Percentiles rank a stretch among this genome's conserved stretches.
These are phyloP conservation scores for Melanocharis versteri DNA, from an alignment of 2,113 vertebrate genomes.

Conservation along the genomic window DNA sequence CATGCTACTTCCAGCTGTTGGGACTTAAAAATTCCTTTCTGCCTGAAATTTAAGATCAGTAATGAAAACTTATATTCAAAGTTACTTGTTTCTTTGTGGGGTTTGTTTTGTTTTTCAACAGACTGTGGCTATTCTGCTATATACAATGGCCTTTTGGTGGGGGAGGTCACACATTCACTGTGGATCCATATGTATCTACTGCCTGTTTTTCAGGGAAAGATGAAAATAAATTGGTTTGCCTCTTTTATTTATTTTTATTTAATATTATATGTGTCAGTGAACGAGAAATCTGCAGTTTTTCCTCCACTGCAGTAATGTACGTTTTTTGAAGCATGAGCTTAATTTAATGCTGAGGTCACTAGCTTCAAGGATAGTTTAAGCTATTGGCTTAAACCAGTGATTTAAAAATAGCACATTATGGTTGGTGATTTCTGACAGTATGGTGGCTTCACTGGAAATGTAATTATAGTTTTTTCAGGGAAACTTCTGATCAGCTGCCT, in stretches of 20 bases:
- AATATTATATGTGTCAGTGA: not conserved
- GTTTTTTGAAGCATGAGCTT: not conserved
- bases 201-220: not conserved
- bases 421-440: not conserved
- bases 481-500: not conserved
- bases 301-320: fast-evolving
- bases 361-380: not conserved
- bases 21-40: not conserved
- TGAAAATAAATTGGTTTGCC: not conserved
- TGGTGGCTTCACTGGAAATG: not conserved
- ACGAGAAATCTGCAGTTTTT: not conserved
- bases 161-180: fast-evolving
- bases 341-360: not conserved
- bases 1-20: not conserved
- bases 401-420: not conserved
- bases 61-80: not conserved
- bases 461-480: not conserved
- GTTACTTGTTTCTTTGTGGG: not conserved
- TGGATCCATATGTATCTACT: not conserved
- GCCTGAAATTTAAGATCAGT: not conserved
- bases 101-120: not conserved
- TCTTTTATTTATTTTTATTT: not conserved
- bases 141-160: not conserved
- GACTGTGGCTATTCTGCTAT: not conserved
- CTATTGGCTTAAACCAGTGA: not conserved